Base-by-base conservation (phyloP, 2,888 invertebrate genomes). In the Frankliniella intonsa region DNA sequence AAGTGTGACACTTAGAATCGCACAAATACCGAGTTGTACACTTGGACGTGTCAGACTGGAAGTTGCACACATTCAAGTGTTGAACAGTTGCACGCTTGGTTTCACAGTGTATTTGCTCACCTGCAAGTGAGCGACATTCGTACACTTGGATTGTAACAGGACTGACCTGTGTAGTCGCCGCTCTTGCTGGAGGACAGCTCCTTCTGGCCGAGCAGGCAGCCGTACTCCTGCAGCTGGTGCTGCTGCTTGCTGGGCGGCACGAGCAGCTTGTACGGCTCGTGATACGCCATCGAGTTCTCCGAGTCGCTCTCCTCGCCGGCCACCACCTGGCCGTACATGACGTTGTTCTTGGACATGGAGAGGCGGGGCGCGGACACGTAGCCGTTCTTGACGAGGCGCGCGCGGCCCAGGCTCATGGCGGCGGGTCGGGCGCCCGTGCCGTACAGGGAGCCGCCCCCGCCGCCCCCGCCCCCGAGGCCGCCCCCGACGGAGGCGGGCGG, bases 271-370 rank as follows among this genome's bases (percentile, higher is more conserved):
- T 90, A 90, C 2, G 90, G 90, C 85, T 90, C 90, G 85, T 90
- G 90, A 86, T 90, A 90, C 50, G 90, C 89, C 0, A 90, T 90
- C 3, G 90, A 90, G 84, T 90, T 90, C 86, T 91, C 91, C 84
- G 90, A 90, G 86, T 90, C 69, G 17, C 90, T 90, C 85, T 90
- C 90, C 83, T 90, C 90, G 17, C 87, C 87, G 19, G 87, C 88
- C 0, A 88, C 87, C 82, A 89, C 89, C 85, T 89, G 88, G 14
- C 90, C 90, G 84, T 89, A 89, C 50, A 89, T 86, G 76, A 84
- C 84, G 85, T 88, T 88, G 83, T 88, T 87, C 83, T 88, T 89
- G 69, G 69, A 2, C 69, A 76, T 76, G 69, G 69, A 76, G 8
- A 76, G 69, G 22, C 69, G 9, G 69, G 69, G 69, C 83, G 82